Percentiles rank a stretch among this genome's conserved stretches.
phyloP scores from a whole-genome alignment of 2,888 invertebrate species.

The Buathra laborator region DNA sequence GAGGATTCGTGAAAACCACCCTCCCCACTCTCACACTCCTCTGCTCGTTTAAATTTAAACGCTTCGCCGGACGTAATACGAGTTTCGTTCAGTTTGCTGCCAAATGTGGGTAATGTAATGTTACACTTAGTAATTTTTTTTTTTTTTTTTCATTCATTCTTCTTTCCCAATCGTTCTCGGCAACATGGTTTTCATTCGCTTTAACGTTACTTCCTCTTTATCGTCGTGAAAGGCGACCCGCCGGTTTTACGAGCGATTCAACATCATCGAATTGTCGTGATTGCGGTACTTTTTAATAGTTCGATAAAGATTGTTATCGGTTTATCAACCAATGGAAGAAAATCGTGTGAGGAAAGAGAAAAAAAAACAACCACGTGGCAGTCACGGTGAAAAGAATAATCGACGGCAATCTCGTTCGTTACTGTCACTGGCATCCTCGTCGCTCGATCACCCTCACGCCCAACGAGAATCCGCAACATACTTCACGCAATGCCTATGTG shows the following conservation, averaged over 20 bases:
- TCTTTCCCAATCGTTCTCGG: neutral
- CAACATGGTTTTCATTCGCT: slow-evolving; percentile 38
- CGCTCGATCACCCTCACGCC: slow-evolving; percentile 5
- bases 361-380: neutral
- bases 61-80: slow-evolving; percentile 24
- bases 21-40: neutral
- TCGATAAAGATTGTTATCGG: slow-evolving; percentile 33
- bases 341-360: neutral
- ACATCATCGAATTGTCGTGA: slow-evolving; percentile 18
- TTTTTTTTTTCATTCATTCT: neutral
- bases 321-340: neutral
- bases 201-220: neutral
- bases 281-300: slow-evolving; percentile 10
- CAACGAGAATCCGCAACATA: slow-evolving; percentile 12
- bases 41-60: slow-evolving; percentile 51
- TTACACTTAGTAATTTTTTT: slow-evolving; percentile 33
- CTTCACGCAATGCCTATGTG: slow-evolving; percentile 17
- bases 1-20: slow-evolving; percentile 51
- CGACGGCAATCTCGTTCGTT: slow-evolving; percentile 57
- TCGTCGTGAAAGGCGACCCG: neutral
- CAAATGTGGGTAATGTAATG: slow-evolving; percentile 52
- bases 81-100: slow-evolving; percentile 40
- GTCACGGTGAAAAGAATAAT: slow-evolving; percentile 37
- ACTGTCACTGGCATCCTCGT: slow-evolving; percentile 48
- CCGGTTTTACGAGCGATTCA: neutral